Conservation (phyloP, 1,140 invertebrate genomes). For the Bombyx mandarina region DNA sequence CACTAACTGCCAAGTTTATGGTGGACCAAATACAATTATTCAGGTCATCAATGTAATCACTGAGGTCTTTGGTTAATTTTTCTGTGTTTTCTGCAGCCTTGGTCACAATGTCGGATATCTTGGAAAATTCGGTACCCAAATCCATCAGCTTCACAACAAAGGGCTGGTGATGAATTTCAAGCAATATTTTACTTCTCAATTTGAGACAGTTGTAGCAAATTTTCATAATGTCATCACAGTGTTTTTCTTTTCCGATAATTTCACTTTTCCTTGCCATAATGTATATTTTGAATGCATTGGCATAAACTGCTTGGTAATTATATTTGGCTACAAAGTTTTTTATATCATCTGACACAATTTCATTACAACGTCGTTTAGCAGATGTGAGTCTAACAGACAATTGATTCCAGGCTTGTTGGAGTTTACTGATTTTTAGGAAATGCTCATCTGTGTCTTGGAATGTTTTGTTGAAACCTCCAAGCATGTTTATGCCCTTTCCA, state of each 20-base stretch:
- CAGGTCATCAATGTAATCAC: conserved; percentile 30
- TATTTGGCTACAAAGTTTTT: conserved; percentile 50
- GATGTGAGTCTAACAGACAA: conserved; percentile 54
- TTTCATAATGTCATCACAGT: conserved; percentile 54
- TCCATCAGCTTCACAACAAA: conserved; percentile 59
- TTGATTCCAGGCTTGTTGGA: conserved; percentile 51
- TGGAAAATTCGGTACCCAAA: conserved; percentile 51
- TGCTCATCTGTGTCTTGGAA: conserved; percentile 48
- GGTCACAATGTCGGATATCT: conserved; percentile 48
- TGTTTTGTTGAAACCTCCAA: conserved; percentile 50
- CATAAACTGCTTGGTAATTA: conserved; percentile 44
- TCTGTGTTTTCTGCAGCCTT: conserved; percentile 51
- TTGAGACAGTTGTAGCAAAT: conserved; percentile 58
- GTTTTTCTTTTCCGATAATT: conserved; percentile 37
- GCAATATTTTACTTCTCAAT: conserved; percentile 52
- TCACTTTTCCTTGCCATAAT: conserved; percentile 43
- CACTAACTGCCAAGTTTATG: conserved; percentile 38
- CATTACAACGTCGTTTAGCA: conserved; percentile 54
- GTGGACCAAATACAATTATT: conserved; percentile 55
- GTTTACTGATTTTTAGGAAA: conserved; percentile 45
- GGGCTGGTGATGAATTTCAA: conserved; percentile 47
- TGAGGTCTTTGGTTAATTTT: conserved; percentile 34
- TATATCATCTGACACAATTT: conserved; percentile 43
- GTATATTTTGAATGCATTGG: conserved; percentile 44
- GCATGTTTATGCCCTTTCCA: conserved; percentile 35